phyloP scores from a whole-genome alignment of 2,797 vertebrate species.

The Ceyx erithaca region DNA sequence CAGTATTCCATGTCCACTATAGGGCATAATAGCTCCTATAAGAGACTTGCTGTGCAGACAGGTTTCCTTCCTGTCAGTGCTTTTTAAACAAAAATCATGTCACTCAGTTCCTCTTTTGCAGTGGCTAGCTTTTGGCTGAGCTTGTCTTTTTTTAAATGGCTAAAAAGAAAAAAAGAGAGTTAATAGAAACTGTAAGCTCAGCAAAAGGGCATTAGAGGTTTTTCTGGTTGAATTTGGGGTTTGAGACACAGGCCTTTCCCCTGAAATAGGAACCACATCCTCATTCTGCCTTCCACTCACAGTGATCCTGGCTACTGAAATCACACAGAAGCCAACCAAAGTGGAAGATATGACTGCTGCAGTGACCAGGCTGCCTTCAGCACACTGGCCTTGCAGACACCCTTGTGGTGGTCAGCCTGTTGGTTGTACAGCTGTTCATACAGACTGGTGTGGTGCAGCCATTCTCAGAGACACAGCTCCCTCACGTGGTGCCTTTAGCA shows the following conservation, averaged over 20 bases:
- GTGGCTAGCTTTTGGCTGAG: neutral
- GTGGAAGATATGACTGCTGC: neutral
- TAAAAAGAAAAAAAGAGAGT: neutral
- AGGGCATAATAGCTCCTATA: neutral
- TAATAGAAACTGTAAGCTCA: conserved; percentile 9
- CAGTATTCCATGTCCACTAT: neutral
- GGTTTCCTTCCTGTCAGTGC: neutral
- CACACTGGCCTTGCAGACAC: rapidly evolving
- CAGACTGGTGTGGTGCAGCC: neutral
- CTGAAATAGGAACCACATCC: neutral
- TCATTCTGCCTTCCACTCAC: neutral
- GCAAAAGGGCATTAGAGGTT: neutral
- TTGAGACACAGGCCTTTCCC: neutral
- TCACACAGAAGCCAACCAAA: neutral
- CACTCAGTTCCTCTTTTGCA: neutral
- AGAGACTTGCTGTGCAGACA: conserved; percentile 9
- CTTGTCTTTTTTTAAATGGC: neutral
- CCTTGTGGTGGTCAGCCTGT: neutral
- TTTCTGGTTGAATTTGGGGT: neutral
- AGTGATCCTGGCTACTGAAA: neutral
- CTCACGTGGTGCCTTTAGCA: conserved; percentile 13
- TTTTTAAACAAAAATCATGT: neutral
- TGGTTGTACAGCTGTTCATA: neutral
- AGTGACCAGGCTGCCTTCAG: neutral
- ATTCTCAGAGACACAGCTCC: conserved; percentile 13